Base-by-base conservation (phyloP, 1,140 invertebrate species). In the Harpegnathos saltator region DNA sequence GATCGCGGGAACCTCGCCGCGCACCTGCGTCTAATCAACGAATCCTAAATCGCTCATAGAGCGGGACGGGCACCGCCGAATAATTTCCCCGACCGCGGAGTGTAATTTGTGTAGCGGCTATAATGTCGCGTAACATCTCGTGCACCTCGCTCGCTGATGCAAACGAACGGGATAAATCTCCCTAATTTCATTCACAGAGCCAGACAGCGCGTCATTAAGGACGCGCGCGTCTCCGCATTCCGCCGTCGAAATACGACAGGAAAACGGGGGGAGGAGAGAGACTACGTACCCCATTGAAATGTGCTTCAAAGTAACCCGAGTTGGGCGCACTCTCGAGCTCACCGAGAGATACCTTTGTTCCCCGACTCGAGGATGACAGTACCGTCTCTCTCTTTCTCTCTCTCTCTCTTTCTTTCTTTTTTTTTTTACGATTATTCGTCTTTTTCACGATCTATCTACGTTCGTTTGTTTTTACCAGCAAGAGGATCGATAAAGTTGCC, bases 41-140 rank as follows among this genome's bases (percentile, higher is more conserved):
- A 80, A 80, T 80, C 52, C 75, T 80, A 80, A 80, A 80, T 80
- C 71, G 75, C 75, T 80, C 66, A 80, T 80, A 69, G 52, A 80
- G 33, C 52, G 52, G n/a, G n/a, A 80, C 75, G 48, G 52, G 33
- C n/a, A 48, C 7, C 59, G 65, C 17, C 75, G 75, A 80, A 71
- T 80, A 80, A 80, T 80, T 80, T 71, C 63, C 69, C 75, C 44
- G 22, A 44, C 44, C 17, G 22, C 74, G 63, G 38, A 44, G 33
- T 78, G 75, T 71, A 80, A 80, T 80, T 80, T 80, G 75, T 69
- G 75, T 44, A 50, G 50, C 75, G 52, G 58, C 65, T 80, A n/a
- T n/a, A 71, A 80, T 80, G 75, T 80, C 65, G 58, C 65, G 75
- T 71, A 71, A 80, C 12, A 33, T 33, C 50, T 48, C 38, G 17